Conservation (phyloP, 2,888 invertebrate species). For the Podabrus alpinus region DNA sequence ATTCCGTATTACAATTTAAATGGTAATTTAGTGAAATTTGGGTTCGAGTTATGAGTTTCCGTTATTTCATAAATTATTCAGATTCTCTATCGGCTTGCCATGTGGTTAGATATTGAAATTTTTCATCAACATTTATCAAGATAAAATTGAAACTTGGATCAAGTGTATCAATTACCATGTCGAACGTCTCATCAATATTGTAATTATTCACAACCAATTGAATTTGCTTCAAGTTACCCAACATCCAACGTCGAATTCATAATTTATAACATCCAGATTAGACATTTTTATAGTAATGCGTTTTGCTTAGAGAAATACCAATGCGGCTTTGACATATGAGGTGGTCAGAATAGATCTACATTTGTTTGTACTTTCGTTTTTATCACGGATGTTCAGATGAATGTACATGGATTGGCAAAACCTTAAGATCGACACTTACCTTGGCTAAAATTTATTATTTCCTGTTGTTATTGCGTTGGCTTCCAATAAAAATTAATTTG, state of each 20-base stretch:
- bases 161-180: neutral
- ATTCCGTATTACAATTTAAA: neutral
- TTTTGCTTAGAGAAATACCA: too few species aligned
- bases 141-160: neutral
- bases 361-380: neutral
- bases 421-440: neutral
- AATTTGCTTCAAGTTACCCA: neutral
- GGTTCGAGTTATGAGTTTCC: neutral
- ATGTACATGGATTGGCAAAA: neutral
- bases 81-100: neutral
- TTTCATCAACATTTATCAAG: neutral
- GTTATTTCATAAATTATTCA: neutral
- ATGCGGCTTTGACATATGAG: too few species aligned
- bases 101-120: neutral
- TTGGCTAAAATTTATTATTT: neutral
- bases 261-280: too few species aligned
- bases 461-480: neutral
- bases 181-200: neutral
- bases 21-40: neutral
- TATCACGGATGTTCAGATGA: neutral
- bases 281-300: too few species aligned
- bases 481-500: neutral
- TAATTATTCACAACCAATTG: neutral
- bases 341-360: too few species aligned
- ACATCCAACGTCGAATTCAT: neutral